Evolutionary conservation across 2,888 invertebrate species (phyloP).

Genomic region (Achlya flavicornis): DNA sequence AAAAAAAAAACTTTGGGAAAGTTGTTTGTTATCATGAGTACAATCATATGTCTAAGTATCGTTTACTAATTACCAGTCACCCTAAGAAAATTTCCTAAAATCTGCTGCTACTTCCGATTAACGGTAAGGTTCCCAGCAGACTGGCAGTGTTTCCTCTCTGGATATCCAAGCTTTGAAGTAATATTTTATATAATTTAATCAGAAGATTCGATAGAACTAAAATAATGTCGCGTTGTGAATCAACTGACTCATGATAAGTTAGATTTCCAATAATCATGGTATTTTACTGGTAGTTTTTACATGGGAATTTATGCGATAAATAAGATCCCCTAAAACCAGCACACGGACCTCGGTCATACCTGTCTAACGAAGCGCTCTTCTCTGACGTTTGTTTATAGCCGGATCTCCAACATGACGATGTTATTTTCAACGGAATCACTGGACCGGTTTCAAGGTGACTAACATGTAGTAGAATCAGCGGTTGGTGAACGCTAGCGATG

Average conservation of each 20-base stretch:
- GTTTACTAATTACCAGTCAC: too few relatives aligned
- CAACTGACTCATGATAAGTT: background rate
- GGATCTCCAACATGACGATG: conserved; percentile 22
- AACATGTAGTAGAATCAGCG: background rate
- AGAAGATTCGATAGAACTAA: background rate
- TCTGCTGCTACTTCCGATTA: too few relatives aligned
- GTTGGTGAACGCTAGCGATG: conserved; percentile 2
- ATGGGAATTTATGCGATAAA: background rate
- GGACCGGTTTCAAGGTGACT: conserved; percentile 24
- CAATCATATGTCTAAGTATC: too few relatives aligned
- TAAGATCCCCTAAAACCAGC: background rate
- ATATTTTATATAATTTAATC: background rate
- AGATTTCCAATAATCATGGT: background rate
- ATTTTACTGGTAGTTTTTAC: background rate
- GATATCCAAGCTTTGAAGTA: too few relatives aligned
- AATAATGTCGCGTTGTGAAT: background rate
- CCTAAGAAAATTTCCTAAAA: too few relatives aligned
- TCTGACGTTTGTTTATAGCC: conserved; percentile 14
- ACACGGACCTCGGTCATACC: background rate
- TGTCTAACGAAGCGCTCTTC: background rate
- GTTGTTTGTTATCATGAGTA: too few relatives aligned
- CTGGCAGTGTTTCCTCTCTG: too few relatives aligned
- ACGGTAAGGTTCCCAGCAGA: too few relatives aligned
- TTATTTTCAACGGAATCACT: conserved; percentile 15
- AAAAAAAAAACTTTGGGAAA: too few relatives aligned